These are phyloP conservation scores for Mormyrops boulengeri DNA, from an alignment of 2,797 vertebrate species.

Conservation along the genomic window DNA sequence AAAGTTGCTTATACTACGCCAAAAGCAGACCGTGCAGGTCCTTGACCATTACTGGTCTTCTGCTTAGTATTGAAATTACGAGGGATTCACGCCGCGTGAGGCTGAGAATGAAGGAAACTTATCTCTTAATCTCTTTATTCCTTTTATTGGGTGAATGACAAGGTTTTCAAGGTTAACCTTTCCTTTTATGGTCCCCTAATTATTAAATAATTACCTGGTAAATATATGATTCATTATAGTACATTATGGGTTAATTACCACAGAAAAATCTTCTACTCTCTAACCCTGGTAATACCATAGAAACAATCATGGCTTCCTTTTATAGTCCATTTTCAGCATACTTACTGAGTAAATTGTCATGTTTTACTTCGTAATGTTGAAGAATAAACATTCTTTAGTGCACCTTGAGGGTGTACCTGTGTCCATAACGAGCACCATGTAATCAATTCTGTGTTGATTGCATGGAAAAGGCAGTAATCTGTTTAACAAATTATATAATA, in stretches of 20 bases:
- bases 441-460: too few species aligned
- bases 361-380: too few species aligned
- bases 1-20: neutral
- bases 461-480: too few species aligned
- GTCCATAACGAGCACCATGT: too few species aligned
- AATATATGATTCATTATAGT: too few species aligned
- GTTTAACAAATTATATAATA: too few species aligned
- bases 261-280: neutral
- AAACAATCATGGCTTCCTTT: neutral
- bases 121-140: neutral
- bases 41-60: neutral
- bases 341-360: neutral
- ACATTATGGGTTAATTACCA: neutral
- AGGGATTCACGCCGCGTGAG: neutral
- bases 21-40: neutral
- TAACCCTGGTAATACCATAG: neutral
- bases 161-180: too few species aligned
- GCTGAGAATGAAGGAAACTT: neutral
- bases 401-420: too few species aligned
- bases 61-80: neutral
- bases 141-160: neutral
- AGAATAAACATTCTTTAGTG: too few species aligned
- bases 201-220: neutral
- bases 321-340: neutral
- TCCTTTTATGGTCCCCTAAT: neutral